phyloP scores from a whole-genome alignment of 2,888 invertebrate species.

The Hyalella azteca region DNA sequence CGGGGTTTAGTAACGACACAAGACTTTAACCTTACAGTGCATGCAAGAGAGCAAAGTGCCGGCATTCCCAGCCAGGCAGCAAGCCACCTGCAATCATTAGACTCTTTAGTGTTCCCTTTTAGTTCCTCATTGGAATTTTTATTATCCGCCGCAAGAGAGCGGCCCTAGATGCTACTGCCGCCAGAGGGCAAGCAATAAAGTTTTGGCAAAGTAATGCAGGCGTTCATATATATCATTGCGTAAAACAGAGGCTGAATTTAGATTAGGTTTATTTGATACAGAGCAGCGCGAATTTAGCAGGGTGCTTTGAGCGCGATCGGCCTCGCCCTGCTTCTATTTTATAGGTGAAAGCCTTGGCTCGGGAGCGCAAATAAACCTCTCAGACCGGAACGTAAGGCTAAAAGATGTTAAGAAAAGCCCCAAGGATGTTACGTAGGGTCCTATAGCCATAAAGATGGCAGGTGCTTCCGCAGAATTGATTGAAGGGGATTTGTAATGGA shows the following conservation, averaged over 20 bases:
- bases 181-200: background rate
- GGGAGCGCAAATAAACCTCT: background rate
- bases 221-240: background rate
- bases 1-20: no score
- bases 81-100: background rate
- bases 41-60: no score
- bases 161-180: background rate
- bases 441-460: no score
- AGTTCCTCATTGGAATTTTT: slow-evolving; percentile 7
- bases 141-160: background rate
- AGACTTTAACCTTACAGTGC: no score
- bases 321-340: background rate
- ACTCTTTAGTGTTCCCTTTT: slow-evolving; percentile 11
- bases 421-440: background rate
- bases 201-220: background rate
- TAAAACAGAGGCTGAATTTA: background rate
- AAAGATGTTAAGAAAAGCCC: background rate
- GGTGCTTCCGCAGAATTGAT: no score
- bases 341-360: background rate
- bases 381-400: background rate
- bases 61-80: no score
- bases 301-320: background rate
- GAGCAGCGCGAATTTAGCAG: background rate
- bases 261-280: background rate
- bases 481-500: no score